Evolutionary conservation across 2,113 vertebrate genomes (phyloP).

Genomic region (Synchiropus splendidus): DNA sequence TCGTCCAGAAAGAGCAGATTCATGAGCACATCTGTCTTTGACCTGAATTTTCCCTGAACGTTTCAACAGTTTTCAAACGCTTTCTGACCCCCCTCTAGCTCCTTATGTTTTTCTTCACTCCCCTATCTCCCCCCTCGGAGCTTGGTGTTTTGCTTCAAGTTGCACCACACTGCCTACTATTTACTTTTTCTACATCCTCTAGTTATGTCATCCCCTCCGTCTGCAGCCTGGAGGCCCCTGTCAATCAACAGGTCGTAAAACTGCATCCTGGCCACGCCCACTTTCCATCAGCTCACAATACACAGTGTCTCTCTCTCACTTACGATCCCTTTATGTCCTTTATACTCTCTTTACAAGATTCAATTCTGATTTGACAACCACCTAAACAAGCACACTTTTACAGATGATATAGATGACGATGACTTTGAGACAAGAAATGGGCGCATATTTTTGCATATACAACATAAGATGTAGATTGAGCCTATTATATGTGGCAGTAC

Average conservation of each 20-base stretch:
- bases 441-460: no score
- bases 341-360: no score
- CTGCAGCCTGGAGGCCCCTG: conserved; percentile 26
- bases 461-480: no score
- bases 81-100: not conserved
- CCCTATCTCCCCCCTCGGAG: conserved; percentile 8
- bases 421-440: no score
- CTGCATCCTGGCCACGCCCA: conserved; percentile 14
- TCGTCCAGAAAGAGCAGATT: conserved; percentile 3
- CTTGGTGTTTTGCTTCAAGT: conserved; percentile 15
- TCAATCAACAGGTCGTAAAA: conserved; percentile 42
- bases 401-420: no score
- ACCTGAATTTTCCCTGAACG: no score
- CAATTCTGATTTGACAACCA: no score
- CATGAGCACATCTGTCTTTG: no score
- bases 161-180: conserved; percentile 10
- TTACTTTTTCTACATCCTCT: conserved; percentile 8
- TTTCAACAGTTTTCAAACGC: no score
- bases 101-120: conserved; percentile 9
- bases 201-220: conserved; percentile 40
- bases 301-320: not conserved
- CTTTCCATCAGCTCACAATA: conserved; percentile 34
- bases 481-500: no score
- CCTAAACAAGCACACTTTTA: no score
- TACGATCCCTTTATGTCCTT: not conserved